These are phyloP conservation scores for Sander vitreus DNA, from an alignment of 2,113 vertebrate species.

Conservation along the genomic window DNA sequence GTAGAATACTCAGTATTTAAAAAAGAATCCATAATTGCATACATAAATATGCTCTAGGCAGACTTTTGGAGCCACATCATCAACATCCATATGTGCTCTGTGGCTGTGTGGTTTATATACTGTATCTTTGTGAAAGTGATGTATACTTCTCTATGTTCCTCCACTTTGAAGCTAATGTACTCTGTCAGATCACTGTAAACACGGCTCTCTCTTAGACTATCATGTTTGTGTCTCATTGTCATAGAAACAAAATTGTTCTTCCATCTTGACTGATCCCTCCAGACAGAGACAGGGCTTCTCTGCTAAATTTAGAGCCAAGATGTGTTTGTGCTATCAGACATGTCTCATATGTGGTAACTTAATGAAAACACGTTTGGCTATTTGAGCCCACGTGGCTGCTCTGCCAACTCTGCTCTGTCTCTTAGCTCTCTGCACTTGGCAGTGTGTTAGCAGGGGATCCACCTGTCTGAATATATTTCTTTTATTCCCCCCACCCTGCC, in stretches of 20 bases:
- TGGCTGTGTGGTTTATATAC: conserved; percentile 8
- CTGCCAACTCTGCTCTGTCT: conserved; percentile 16
- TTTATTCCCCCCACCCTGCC: conserved; percentile 7
- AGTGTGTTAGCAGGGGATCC: conserved; percentile 9
- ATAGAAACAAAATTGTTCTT: conserved; percentile 9
- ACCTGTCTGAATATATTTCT: conserved; percentile 14
- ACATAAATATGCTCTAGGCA: not conserved
- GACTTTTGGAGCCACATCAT: not conserved
- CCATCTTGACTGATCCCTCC: conserved; percentile 14
- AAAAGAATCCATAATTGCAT: not conserved
- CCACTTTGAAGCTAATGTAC: conserved; percentile 6
- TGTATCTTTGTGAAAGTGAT: not conserved
- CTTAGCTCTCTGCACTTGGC: not conserved
- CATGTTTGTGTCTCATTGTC: not conserved
- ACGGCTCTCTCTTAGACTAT: not conserved
- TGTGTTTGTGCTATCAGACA: conserved; percentile 19
- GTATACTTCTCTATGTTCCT: conserved; percentile 1
- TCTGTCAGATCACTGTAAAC: conserved; percentile 35
- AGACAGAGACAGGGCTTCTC: conserved; percentile 9
- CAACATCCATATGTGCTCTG: not conserved
- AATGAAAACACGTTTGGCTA: conserved; percentile 44
- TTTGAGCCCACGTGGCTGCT: conserved; percentile 4
- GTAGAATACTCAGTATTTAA: not conserved
- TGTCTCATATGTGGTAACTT: conserved; percentile 26
- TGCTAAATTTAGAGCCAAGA: conserved; percentile 25